Conservation (phyloP, 2,888 invertebrate genomes). For the Meganola albula region DNA sequence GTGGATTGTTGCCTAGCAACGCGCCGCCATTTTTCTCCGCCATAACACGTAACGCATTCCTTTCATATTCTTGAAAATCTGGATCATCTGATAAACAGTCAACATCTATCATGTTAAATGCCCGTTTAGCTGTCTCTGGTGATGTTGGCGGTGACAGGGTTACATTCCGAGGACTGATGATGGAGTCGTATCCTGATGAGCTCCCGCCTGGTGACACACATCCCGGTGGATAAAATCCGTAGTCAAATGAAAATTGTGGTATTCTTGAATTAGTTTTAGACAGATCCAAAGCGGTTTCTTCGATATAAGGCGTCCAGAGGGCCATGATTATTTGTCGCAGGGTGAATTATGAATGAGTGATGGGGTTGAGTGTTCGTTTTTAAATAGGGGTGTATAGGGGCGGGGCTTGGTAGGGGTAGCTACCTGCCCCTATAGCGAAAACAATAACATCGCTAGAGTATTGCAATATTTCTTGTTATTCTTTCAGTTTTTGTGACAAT, state of each 20-base stretch:
- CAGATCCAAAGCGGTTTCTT: conserved; percentile 45
- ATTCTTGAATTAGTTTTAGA: conserved; percentile 32
- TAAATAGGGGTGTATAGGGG: conserved; percentile 22
- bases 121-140: conserved; percentile 23
- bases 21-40: conserved; percentile 77
- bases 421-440: conserved; percentile 22
- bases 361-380: conserved; percentile 26
- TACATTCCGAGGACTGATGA: conserved; percentile 15
- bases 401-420: conserved; percentile 17
- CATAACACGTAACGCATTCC: conserved; percentile 81
- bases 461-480: conserved; percentile 8
- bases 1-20: conserved; percentile 76
- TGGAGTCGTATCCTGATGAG: conserved; percentile 27
- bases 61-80: conserved; percentile 82
- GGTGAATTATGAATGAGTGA: conserved; percentile 23
- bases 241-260: conserved; percentile 4
- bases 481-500: neutral
- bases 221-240: conserved; percentile 23
- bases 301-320: conserved; percentile 61
- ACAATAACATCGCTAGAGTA: conserved; percentile 17
- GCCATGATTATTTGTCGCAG: conserved; percentile 36
- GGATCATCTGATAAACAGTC: conserved; percentile 57
- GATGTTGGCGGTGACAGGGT: conserved; percentile 35
- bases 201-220: conserved; percentile 37
- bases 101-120: conserved; percentile 27